Base-by-base conservation (phyloP, 2,888 invertebrate genomes). In the Trachelus tabidus region DNA sequence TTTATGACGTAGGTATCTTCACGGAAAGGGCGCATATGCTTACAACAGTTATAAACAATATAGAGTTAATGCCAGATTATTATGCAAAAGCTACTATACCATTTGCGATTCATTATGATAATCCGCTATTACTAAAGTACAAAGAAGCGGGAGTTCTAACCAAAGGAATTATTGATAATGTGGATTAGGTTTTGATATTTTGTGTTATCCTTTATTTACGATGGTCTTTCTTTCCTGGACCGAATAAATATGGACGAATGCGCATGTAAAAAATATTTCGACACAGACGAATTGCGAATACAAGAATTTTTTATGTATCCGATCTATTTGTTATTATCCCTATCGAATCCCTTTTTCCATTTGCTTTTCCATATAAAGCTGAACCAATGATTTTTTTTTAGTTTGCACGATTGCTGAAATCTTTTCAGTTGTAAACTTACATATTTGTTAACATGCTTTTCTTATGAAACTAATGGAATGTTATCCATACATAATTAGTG, bases 11-110 rank as follows among this genome's bases (percentile, higher is more conserved):
- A 92, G 96, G 98, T 40, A 96, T 96, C 86, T 94, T 94, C 92
- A 95, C 95, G 23, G 98, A 98, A 90, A 96, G 96, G 87, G 96
- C 98, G 0, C 98, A 99, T 91, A 92, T 98, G 78, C 93, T 99
- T 15, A 94, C 96, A 73, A 96, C 96, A 11, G 97, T 99, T 77
- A 98, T 99, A 76, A 94, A 95, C 90, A 99, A 99, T 90, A 94
- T 99, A 83, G 95, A 97, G 92, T 92, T 97, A 86, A 92, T 95
- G 87, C 91, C 95, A 1, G 94, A 97, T 87, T 99, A 97, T 92
- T 99, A 99, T 91, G 93, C 96, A 89, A 95, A 94, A 88, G 95
- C 95, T 0, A 95, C 96, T 0, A 89, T 99, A 81, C 95, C 97
- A 0, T 98, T 97, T 92, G 94, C 95, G 35, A 93, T 97, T 30